Conservation (phyloP, 2,888 invertebrate species). For the Hermodice carunculata region DNA sequence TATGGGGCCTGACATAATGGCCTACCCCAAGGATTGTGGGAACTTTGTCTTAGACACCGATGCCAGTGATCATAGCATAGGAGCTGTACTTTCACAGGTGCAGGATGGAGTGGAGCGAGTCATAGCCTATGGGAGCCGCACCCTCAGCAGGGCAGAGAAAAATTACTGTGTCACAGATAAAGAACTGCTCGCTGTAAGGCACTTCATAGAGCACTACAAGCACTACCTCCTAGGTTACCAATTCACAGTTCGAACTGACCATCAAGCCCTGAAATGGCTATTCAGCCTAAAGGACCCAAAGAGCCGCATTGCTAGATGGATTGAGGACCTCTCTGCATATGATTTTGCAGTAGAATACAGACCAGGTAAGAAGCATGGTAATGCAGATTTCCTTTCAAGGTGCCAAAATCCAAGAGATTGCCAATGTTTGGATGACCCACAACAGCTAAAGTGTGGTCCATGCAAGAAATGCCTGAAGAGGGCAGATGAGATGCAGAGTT, state of each 20-base stretch:
- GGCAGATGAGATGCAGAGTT: no score
- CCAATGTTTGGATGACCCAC: no score
- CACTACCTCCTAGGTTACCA: slow-evolving; percentile 40
- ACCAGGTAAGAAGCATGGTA: slow-evolving; percentile 1
- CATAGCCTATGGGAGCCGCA: slow-evolving; percentile 25
- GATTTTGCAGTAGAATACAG: slow-evolving; percentile 8
- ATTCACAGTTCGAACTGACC: slow-evolving; percentile 44
- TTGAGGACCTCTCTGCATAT: slow-evolving; percentile 1
- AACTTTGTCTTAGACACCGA: slow-evolving; percentile 28
- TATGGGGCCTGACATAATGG: slow-evolving; percentile 22
- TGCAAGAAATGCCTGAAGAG: no score
- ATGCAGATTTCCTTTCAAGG: no score
- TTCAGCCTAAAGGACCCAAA: slow-evolving; percentile 27
- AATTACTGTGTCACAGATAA: slow-evolving; percentile 16
- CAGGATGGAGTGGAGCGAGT: slow-evolving; percentile 25
- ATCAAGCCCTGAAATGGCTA: slow-evolving; percentile 40
- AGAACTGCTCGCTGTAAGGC: slow-evolving; percentile 30
- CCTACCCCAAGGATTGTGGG: slow-evolving; percentile 2
- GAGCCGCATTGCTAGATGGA: slow-evolving; percentile 22
- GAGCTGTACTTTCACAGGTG: slow-evolving; percentile 30
- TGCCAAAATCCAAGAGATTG: no score
- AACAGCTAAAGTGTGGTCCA: no score
- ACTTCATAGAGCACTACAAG: slow-evolving; percentile 40
- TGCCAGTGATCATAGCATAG: slow-evolving; percentile 29
- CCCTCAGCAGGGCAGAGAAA: slow-evolving; percentile 17